These are phyloP conservation scores for Eumaeus atala DNA, from an alignment of 1,140 invertebrate genomes.

Conservation along the genomic window DNA sequence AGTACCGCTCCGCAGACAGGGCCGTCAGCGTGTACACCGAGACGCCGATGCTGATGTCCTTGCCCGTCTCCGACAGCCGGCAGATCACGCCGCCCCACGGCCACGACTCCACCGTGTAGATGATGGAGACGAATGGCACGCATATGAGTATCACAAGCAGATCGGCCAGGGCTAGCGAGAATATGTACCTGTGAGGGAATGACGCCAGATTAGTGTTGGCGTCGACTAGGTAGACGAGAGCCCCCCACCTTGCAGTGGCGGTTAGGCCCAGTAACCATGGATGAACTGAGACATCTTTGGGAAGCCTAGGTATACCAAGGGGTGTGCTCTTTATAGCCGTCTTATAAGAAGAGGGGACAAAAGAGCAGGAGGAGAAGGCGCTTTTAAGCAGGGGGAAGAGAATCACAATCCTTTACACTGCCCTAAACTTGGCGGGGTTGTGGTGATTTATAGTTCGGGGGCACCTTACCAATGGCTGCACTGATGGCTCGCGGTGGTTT, in stretches of 20 bases:
- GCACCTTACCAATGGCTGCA: too few relatives aligned
- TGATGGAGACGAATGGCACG: constrained; percentile 90
- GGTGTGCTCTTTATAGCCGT: too few relatives aligned
- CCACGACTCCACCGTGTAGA: constrained; percentile 92
- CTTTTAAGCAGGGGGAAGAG: too few relatives aligned
- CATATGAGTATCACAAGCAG: constrained; percentile 88
- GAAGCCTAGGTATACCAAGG: too few relatives aligned
- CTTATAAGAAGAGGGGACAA: too few relatives aligned
- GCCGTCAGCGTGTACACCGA: constrained; percentile 95
- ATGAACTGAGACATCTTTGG: too few relatives aligned
- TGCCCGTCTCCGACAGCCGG: constrained; percentile 89
- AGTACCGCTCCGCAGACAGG: constrained; percentile 91
- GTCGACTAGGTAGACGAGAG: constrained; percentile 3
- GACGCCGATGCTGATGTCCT: constrained; percentile 93
- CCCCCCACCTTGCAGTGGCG: too few relatives aligned
- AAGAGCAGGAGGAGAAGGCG: background rate
- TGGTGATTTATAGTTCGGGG: too few relatives aligned
- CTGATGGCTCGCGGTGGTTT: too few relatives aligned
- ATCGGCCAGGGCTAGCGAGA: constrained; percentile 84
- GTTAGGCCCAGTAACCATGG: too few relatives aligned
- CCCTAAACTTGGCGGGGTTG: too few relatives aligned
- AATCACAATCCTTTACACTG: too few relatives aligned
- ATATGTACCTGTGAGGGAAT: constrained; percentile 75
- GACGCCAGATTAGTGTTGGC: background rate
- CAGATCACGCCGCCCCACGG: constrained; percentile 88